A percentile compares a stretch with the other conserved stretches of the same genome.
These are phyloP conservation scores for Drosophila sproati DNA, from an alignment of 1,140 invertebrate genomes.

Conservation along the genomic window DNA sequence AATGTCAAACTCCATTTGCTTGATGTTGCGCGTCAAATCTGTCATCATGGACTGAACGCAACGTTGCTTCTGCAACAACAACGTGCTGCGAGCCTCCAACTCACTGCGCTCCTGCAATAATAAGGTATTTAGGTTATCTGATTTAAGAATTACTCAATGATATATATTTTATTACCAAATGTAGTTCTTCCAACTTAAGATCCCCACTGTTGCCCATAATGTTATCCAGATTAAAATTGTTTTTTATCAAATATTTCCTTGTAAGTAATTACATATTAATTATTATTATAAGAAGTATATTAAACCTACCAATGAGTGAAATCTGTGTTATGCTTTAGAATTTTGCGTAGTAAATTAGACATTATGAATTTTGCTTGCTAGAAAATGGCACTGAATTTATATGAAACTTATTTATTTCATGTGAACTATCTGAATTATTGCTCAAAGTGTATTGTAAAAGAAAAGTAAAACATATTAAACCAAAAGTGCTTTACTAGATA, in stretches of 20 bases:
- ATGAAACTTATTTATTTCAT: not conserved
- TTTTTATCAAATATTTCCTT: constrained; percentile 47
- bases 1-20: constrained; percentile 57
- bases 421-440: constrained; percentile 2
- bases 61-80: constrained; percentile 31
- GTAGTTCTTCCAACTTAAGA: constrained; percentile 49
- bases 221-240: constrained; percentile 27
- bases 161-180: constrained; percentile 28
- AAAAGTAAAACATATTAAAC: not conserved
- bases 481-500: not conserved
- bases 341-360: constrained; percentile 33
- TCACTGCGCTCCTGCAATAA: constrained; percentile 38
- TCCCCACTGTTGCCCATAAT: constrained; percentile 36
- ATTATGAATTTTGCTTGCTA: constrained; percentile 7
- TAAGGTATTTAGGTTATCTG: too few relatives aligned
- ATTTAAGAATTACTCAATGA: too few relatives aligned
- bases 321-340: constrained; percentile 25
- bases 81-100: not conserved
- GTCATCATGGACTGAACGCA: constrained; percentile 46
- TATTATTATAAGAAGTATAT: not conserved
- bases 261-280: not conserved
- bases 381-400: not conserved
- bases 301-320: constrained; percentile 22
- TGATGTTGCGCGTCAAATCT: constrained; percentile 57
- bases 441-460: not conserved